Evolutionary conservation across 2,113 vertebrate genomes (phyloP).

Genomic region (Channa argus): DNA sequence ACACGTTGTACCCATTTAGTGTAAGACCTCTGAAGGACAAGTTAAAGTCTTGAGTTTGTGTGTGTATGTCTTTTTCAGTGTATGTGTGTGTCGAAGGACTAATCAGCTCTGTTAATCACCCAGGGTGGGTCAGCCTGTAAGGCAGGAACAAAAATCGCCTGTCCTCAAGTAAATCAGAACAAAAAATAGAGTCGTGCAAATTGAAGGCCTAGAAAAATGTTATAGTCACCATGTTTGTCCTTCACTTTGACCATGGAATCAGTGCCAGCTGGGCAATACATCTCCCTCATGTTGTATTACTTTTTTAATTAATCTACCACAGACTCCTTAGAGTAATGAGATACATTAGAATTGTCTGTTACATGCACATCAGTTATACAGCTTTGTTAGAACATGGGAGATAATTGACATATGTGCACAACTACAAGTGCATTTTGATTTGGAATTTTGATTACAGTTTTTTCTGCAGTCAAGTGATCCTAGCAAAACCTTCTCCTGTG

Average conservation of each 20-base stretch:
- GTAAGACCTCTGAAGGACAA: constrained; percentile 53
- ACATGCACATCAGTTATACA: constrained; percentile 62
- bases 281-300: constrained; percentile 71
- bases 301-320: constrained; percentile 76
- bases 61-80: background rate
- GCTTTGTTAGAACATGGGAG: constrained; percentile 52
- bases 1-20: constrained; percentile 6
- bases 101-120: constrained; percentile 77
- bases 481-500: constrained; percentile 21
- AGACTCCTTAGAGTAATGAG: constrained; percentile 68
- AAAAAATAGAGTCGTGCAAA: constrained; percentile 73
- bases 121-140: constrained; percentile 63
- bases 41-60: constrained; percentile 23
- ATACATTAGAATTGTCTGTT: constrained; percentile 64
- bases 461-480: constrained; percentile 22
- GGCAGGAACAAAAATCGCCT: constrained; percentile 54
- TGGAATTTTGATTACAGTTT: constrained; percentile 5
- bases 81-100: constrained; percentile 50
- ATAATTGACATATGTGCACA: constrained; percentile 60
- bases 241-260: constrained; percentile 80
- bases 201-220: constrained; percentile 70
- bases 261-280: constrained; percentile 59
- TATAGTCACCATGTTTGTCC: constrained; percentile 70
- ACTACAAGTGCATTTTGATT: constrained; percentile 20
- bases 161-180: constrained; percentile 73